phyloP scores from a whole-genome alignment of 2,797 vertebrate genomes.

The Chelmon rostratus region DNA sequence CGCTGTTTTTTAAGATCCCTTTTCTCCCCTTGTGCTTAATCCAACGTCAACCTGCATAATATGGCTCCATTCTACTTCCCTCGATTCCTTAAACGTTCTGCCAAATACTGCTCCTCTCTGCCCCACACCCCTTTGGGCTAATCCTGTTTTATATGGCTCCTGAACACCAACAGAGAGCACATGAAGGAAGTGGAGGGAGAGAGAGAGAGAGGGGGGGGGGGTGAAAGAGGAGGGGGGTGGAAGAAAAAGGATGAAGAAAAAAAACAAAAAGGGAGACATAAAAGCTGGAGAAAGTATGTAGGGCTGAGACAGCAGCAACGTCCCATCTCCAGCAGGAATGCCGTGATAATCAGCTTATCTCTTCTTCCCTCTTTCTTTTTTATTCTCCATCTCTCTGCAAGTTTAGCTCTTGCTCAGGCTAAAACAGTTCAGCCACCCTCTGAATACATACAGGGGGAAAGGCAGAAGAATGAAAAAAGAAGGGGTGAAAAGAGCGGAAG shows the following conservation, averaged over 20 bases:
- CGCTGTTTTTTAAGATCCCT: background rate
- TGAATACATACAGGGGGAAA: background rate
- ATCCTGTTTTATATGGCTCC: constrained; percentile 81
- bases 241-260: constrained; percentile 22
- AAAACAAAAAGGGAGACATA: constrained; percentile 20
- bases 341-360: constrained; percentile 82
- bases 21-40: background rate
- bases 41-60: constrained; percentile 27
- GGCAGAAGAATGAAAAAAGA: background rate
- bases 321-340: constrained; percentile 76
- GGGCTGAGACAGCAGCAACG: constrained; percentile 53
- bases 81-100: constrained; percentile 27
- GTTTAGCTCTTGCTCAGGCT: constrained; percentile 23
- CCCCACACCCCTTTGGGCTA: constrained; percentile 62
- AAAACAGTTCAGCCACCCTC: constrained; percentile 4
- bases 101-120: constrained; percentile 41
- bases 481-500: background rate
- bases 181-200: constrained; percentile 34
- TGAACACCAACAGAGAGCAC: constrained; percentile 62
- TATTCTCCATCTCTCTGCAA: constrained; percentile 35
- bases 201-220: background rate
- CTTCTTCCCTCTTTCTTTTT: constrained; percentile 24
- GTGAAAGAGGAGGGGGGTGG: constrained; percentile 13
- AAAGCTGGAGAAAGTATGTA: constrained; percentile 54
- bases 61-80: constrained; percentile 23